Base-by-base conservation (phyloP, 1,140 invertebrate genomes). In the Drosophila albomicans region DNA sequence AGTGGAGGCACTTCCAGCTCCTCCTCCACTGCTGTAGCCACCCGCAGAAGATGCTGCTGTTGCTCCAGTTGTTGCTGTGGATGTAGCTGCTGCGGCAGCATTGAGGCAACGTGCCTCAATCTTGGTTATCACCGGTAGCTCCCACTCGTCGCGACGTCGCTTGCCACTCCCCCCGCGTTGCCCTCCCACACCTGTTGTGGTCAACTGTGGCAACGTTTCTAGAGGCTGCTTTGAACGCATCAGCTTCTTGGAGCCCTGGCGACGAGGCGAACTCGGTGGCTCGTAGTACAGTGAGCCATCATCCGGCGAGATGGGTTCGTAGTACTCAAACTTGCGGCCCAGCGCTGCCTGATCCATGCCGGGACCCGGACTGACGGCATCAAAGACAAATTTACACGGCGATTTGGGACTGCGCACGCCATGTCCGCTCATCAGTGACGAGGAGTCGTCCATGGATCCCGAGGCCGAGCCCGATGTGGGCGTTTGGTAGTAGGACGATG, bases 291-390 rank as follows among this genome's bases (percentile, higher is more conserved):
- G 8, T 5, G 78, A 74, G 6, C 73, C 91, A 6, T 90, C 91
- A n/a, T 92, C 91, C 1, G 91, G 91, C 0, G 91, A 90, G n/a
- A 92, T 86, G 45, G 91, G 91, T 13, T 92, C 91, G 49, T 92
- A 92, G 51, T 92, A 92, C 35, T 92, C 91, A 49, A 92, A 92
- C 61, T 92, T 92, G 46, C 82, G 70, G 13, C 75, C 72, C 45
- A 68, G 10, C 25, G 65, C 64, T 5, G 67, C 30, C 62, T 73
- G 49, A 66, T 77, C 43, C 75, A 57, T 48, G n/a, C 78, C 74
- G 0, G 88, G 86, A 32, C 74, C 75, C 11, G 70, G 70, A 15
- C 91, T 92, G 13, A 93, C 89, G 2, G 92, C 91, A 78, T 92
- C 92, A 45, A 92, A 93, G 13, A 92, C 92, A 16, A 92, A 93